A percentile compares a stretch with the other conserved stretches of the same genome.
Conservation (phyloP, 2,113 vertebrate genomes). For the Daboia siamensis region DNA sequence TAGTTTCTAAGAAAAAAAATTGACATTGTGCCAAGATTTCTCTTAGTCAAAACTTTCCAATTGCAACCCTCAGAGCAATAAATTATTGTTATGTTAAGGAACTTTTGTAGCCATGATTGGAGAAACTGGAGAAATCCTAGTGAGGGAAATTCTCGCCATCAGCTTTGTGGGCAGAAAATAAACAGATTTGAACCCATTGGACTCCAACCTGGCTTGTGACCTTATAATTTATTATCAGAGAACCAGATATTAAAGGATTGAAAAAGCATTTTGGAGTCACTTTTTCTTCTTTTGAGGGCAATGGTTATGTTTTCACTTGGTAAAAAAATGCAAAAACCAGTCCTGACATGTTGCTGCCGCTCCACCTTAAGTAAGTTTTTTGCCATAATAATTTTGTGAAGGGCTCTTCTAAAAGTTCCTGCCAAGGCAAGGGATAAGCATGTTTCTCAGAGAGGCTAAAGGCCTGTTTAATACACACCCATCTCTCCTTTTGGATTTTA, state of each 20-base stretch:
- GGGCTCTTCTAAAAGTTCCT: slow-evolving; percentile 20
- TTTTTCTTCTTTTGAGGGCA: not conserved
- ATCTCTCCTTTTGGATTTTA: slow-evolving; percentile 31
- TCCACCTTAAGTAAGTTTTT: not conserved
- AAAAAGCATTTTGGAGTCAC: not conserved
- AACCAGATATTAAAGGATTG: slow-evolving; percentile 8
- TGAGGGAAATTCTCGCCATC: not conserved
- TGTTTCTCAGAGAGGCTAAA: slow-evolving; percentile 28
- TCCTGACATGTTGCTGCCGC: not conserved
- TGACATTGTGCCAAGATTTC: not conserved
- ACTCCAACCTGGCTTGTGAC: not conserved
- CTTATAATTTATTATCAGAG: slow-evolving; percentile 6
- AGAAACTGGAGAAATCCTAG: not conserved
- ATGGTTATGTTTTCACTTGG: not conserved
- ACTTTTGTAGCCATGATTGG: not conserved
- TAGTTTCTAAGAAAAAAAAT: not conserved
- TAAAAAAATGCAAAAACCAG: not conserved
- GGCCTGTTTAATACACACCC: slow-evolving; percentile 25
- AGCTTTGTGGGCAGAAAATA: slow-evolving; percentile 6
- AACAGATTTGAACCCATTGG: not conserved
- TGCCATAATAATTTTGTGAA: not conserved
- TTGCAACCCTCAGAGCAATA: not conserved
- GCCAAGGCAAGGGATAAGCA: slow-evolving; percentile 22
- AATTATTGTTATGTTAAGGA: not conserved
- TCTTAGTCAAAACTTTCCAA: not conserved